Percentiles rank a stretch among this genome's conserved stretches.
These are phyloP conservation scores for Anthoscopus minutus DNA, from an alignment of 2,113 vertebrate species.

Conservation along the genomic window DNA sequence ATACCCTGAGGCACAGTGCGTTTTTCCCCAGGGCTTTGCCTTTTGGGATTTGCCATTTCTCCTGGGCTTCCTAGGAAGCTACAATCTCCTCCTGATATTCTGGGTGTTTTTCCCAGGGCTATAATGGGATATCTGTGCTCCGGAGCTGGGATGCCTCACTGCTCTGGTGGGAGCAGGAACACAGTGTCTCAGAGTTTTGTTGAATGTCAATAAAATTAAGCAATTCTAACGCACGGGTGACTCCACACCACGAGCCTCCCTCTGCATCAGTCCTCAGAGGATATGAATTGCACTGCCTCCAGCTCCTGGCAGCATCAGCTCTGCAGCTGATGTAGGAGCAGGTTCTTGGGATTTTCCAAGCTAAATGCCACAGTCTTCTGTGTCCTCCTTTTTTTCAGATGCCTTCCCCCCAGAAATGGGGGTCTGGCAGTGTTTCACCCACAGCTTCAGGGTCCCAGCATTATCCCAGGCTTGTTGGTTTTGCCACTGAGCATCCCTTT, in stretches of 20 bases:
- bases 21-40: not conserved
- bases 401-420: not conserved
- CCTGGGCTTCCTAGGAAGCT: not conserved
- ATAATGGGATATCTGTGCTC: not conserved
- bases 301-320: not conserved
- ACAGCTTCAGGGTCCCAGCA: not conserved
- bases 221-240: not conserved
- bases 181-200: not conserved
- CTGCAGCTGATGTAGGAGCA: not conserved
- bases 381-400: not conserved
- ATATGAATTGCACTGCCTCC: not conserved
- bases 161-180: not conserved
- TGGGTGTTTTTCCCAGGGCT: not conserved
- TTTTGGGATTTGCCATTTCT: not conserved
- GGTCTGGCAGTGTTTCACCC: not conserved
- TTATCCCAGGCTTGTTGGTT: not conserved
- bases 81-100: not conserved
- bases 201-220: constrained; percentile 3
- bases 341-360: constrained; percentile 19
- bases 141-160: not conserved
- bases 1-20: not conserved
- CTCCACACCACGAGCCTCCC: not conserved
- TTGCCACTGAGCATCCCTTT: not conserved
- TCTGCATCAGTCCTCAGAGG: not conserved
- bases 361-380: not conserved